Conservation (phyloP, 2,113 vertebrate genomes). For the Meriones unguiculatus region DNA sequence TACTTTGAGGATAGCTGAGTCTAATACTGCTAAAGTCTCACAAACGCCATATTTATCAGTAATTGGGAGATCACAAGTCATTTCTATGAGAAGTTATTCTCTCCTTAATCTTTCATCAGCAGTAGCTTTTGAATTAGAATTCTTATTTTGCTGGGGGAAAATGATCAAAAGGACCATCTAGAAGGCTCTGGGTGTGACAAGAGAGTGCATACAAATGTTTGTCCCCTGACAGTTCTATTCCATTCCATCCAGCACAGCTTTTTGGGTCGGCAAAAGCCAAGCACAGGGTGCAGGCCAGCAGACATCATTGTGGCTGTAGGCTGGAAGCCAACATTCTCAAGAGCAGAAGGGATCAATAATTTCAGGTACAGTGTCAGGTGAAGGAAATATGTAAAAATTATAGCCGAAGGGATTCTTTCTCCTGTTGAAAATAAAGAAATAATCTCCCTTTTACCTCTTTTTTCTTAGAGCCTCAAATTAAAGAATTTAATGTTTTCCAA, state of each 20-base stretch:
- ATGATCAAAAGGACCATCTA: background rate
- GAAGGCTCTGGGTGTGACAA: background rate
- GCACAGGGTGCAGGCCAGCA: background rate
- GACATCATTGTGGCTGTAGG: background rate
- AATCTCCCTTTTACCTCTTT: background rate
- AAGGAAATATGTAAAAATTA: background rate
- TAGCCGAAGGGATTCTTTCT: background rate
- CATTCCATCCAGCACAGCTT: background rate
- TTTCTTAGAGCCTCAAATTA: background rate
- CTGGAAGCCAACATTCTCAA: background rate
- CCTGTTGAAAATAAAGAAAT: background rate
- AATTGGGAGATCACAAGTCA: background rate
- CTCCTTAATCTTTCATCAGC: slow-evolving; percentile 1
- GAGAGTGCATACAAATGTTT: background rate
- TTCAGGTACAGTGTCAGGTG: background rate
- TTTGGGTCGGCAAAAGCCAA: background rate
- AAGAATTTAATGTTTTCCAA: background rate
- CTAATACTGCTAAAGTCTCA: background rate
- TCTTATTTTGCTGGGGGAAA: background rate
- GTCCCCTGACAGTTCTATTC: background rate
- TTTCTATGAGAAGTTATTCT: slow-evolving; percentile 9
- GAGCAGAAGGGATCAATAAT: background rate
- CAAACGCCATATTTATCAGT: background rate
- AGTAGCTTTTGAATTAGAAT: background rate
- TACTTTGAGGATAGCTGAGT: background rate